A percentile compares a stretch with the other conserved stretches of the same genome.
These are phyloP conservation scores for Notodonta ziczac DNA, from an alignment of 2,888 invertebrate genomes.

Conservation along the genomic window DNA sequence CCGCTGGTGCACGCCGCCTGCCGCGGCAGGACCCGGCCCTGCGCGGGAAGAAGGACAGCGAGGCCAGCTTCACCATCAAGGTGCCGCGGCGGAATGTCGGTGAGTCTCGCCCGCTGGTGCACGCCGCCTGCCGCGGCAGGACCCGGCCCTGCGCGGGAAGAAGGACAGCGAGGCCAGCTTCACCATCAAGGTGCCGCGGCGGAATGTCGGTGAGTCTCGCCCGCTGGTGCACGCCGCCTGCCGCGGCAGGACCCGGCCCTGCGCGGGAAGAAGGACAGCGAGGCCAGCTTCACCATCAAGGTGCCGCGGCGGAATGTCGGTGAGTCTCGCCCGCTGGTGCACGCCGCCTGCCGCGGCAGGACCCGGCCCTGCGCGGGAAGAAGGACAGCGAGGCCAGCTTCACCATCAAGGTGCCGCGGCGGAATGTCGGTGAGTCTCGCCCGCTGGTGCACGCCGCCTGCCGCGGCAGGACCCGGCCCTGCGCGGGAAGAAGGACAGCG, in stretches of 20 bases:
- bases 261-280: conserved; percentile 95
- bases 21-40: conserved; percentile 96
- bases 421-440: conserved; percentile 79
- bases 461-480: conserved; percentile 96
- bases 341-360: conserved; percentile 95
- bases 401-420: conserved; percentile 94
- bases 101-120: conserved; percentile 83
- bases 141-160: conserved; percentile 96
- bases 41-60: conserved; percentile 95
- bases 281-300: conserved; percentile 95
- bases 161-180: conserved; percentile 96
- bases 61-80: conserved; percentile 95
- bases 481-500: conserved; percentile 95
- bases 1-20: conserved; percentile 91
- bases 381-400: conserved; percentile 96
- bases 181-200: conserved; percentile 94
- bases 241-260: conserved; percentile 96
- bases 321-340: conserved; percentile 83
- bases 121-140: conserved; percentile 95
- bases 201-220: conserved; percentile 91
- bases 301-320: conserved; percentile 97
- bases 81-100: conserved; percentile 97
- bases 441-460: conserved; percentile 10
- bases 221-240: conserved; percentile 91
- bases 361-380: conserved; percentile 96